Evolutionary conservation across 1,140 invertebrate species (phyloP), one percentile per base, ranked within the genome.

Genomic region (Solenopsis fugax): DNA sequence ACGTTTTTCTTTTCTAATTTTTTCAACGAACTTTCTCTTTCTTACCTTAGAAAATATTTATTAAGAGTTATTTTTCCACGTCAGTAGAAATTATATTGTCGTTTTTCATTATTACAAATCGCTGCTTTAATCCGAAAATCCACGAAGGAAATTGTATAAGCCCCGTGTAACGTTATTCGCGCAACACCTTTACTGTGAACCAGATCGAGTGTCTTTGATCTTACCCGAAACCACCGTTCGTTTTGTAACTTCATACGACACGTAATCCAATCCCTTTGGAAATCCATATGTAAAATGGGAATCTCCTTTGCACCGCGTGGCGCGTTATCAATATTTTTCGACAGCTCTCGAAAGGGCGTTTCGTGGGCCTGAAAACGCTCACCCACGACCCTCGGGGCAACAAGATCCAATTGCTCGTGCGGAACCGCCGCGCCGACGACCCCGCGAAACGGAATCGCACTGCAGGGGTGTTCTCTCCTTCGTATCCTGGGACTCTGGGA

Each of bases 401-500:
- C 45, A 2, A n/a, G 21, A 69, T 86, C 85, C 85, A 84, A 88
- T 89, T 67, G 65, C 13, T 37, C 50, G 84, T 77, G 73, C 84
- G 65, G 37, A 78, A 58, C 64, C 45, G 73, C 69, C 80, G 29
- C 29, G 67, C 29, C 60, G 62, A 62, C 64, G 80, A 72, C 52
- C 45, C 41, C 41, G 71, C 65, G 65, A 37, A 86, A 60, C 88
- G 73, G 71, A 85, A 90, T 86, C 78, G 85, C 58, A 48, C 76
- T 65, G 50, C 58, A 84, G 77, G 85, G 65, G 12, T 76, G 71
- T 48, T 75, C 86, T 84, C 72, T 72, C 69, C 80, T 85, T 84
- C 85, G 77, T 81, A 85, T 65, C 67, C 77, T 50, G 84, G 80
- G 90, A 91, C 86, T 88, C 37, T 87, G 91, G 90, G 91, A 92